These are phyloP conservation scores for Agrenia bidenticulata DNA, from an alignment of 2,888 invertebrate species.

Conservation along the genomic window DNA sequence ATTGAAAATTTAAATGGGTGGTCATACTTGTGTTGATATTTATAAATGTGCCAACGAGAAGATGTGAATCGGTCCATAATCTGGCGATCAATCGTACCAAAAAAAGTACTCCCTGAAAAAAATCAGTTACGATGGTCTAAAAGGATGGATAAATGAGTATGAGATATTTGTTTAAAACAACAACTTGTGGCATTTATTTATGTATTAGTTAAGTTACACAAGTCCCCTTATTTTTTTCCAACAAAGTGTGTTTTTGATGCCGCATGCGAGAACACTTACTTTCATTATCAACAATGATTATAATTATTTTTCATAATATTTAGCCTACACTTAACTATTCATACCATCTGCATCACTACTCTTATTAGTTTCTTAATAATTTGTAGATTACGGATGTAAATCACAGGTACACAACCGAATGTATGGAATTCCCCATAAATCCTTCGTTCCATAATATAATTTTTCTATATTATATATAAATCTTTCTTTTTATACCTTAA, in stretches of 20 bases:
- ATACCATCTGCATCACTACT: neutral
- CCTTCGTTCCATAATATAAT: conserved; percentile 22
- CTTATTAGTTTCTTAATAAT: conserved; percentile 3
- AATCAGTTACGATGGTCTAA: neutral
- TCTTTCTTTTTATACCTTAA: neutral
- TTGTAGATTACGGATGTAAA: conserved; percentile 26
- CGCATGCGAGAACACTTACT: conserved; percentile 6
- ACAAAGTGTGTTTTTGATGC: neutral
- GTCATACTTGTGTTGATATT: no score
- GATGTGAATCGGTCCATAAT: no score
- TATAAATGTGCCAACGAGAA: no score
- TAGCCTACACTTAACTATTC: neutral
- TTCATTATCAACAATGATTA: neutral
- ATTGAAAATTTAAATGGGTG: no score
- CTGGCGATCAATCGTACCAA: neutral
- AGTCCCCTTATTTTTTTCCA: neutral
- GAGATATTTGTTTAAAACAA: conserved; percentile 2
- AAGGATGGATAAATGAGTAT: no score
- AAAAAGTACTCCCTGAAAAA: neutral
- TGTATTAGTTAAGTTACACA: conserved; percentile 19
- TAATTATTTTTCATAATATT: neutral
- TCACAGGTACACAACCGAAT: conserved; percentile 53
- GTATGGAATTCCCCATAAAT: conserved; percentile 48
- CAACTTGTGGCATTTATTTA: conserved; percentile 16
- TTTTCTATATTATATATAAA: neutral